phyloP scores from a whole-genome alignment of 37 sponge, comb jelly and placozoan species.

The Spongilla lacustris region DNA sequence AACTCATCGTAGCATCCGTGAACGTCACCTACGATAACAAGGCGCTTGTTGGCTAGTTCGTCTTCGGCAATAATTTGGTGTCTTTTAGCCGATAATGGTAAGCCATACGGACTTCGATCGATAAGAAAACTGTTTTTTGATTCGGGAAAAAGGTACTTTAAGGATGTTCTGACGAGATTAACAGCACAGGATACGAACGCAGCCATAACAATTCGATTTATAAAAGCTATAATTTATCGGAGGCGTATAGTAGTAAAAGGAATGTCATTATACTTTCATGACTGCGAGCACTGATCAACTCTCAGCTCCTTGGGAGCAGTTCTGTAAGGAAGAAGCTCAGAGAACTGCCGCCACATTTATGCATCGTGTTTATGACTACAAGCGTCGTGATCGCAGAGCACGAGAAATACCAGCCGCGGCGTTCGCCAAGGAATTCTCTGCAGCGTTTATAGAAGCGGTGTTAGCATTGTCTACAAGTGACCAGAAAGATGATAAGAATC shows the following conservation, averaged over 20 bases:
- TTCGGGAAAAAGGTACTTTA: constrained; percentile 37
- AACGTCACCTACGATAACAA: constrained; percentile 80
- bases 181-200: constrained; percentile 11
- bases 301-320: constrained; percentile 45
- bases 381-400: constrained; percentile 6
- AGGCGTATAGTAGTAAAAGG: not conserved
- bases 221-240: constrained; percentile 3
- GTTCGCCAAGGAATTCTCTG: constrained; percentile 57
- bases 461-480: not conserved
- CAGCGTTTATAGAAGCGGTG: constrained; percentile 44
- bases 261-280: not conserved
- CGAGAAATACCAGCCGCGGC: constrained; percentile 39
- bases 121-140: constrained; percentile 23
- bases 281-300: not conserved
- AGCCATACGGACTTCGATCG: constrained; percentile 64
- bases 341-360: constrained; percentile 43
- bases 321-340: constrained; percentile 58
- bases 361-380: constrained; percentile 36
- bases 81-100: constrained; percentile 41
- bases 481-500: not conserved
- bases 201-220: constrained; percentile 11
- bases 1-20: constrained; percentile 91
- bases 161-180: constrained; percentile 5
- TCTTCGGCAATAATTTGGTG: constrained; percentile 63
- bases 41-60: constrained; percentile 39